phyloP scores from a whole-genome alignment of 2,888 invertebrate species.

The Machimus atricapillus region DNA sequence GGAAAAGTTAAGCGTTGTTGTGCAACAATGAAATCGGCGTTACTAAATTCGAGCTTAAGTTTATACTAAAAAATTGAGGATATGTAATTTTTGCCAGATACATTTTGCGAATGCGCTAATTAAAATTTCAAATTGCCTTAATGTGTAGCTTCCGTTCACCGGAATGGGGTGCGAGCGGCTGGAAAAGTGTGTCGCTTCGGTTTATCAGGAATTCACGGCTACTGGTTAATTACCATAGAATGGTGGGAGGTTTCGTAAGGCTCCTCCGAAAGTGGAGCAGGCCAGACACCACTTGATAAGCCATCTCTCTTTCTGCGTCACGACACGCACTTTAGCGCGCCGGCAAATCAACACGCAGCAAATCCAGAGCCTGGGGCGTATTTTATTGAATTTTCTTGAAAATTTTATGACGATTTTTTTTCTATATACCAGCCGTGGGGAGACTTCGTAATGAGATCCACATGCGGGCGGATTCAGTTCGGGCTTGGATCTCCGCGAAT shows the following conservation, averaged over 20 bases:
- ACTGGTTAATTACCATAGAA: constrained; percentile 25
- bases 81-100: too few relatives aligned
- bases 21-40: too few relatives aligned
- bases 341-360: background rate
- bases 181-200: background rate
- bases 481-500: background rate
- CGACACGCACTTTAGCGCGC: background rate
- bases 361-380: background rate
- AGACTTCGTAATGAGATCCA: background rate
- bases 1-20: too few relatives aligned
- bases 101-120: too few relatives aligned
- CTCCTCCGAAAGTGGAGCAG: constrained; percentile 11
- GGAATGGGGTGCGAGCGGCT: background rate
- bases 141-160: background rate
- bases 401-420: background rate
- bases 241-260: background rate
- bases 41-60: too few relatives aligned
- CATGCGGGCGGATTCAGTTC: background rate
- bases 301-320: background rate
- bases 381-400: constrained; percentile 7
- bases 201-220: constrained; percentile 21
- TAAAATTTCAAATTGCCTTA: too few relatives aligned
- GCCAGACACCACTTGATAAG: constrained; percentile 23
- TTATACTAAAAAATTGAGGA: too few relatives aligned
- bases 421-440: background rate